These are phyloP conservation scores for Solenopsis fugax DNA, from an alignment of 1,140 invertebrate genomes.

Conservation along the genomic window DNA sequence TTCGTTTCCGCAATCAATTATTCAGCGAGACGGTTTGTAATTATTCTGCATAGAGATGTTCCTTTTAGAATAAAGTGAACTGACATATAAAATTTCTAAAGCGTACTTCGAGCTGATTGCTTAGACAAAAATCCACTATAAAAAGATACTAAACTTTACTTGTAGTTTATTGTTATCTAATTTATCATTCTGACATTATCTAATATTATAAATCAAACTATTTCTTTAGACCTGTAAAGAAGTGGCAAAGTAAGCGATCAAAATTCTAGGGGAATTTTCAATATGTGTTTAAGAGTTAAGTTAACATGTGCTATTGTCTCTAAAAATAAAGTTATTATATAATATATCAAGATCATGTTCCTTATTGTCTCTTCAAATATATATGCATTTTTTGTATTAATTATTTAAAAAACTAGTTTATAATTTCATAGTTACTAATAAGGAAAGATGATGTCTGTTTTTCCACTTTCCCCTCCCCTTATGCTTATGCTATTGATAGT, in stretches of 20 bases:
- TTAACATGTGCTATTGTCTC: neutral
- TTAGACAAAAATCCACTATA: neutral
- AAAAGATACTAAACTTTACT: neutral
- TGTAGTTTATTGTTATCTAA: conserved; percentile 9
- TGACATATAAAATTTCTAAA: neutral
- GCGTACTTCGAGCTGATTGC: neutral
- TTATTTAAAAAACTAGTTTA: too few species aligned
- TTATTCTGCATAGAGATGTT: neutral
- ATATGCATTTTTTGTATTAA: too few species aligned
- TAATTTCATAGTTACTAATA: too few species aligned
- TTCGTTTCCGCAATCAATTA: neutral
- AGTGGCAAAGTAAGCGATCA: neutral
- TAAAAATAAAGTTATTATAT: conserved; percentile 9
- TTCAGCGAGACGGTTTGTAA: neutral
- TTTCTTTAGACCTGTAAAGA: neutral
- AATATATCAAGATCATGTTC: neutral
- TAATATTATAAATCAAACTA: conserved; percentile 11
- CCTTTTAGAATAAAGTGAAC: neutral
- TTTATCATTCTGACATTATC: conserved; percentile 5
- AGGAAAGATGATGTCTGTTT: too few species aligned
- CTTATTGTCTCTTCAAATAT: neutral
- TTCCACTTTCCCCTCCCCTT: too few species aligned
- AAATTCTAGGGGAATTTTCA: too few species aligned
- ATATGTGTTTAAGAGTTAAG: too few species aligned
- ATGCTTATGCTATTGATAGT: too few species aligned